phyloP scores from a whole-genome alignment of 1,140 invertebrate genomes.

The Brachionus asplanchnoidis region DNA sequence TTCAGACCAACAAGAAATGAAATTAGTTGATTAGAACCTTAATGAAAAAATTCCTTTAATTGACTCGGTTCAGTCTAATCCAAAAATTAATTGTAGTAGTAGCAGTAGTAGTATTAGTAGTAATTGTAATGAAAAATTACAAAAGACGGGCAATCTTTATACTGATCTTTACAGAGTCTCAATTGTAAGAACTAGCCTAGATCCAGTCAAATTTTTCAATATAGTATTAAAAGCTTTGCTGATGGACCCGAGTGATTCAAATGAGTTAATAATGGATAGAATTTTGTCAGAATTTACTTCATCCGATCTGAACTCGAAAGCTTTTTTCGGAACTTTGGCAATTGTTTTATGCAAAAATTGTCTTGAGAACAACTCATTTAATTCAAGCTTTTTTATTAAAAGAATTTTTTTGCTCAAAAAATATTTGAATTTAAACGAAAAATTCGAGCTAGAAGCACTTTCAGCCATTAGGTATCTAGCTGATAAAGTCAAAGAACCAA shows the following conservation, averaged over 20 bases:
- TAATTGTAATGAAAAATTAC: not conserved
- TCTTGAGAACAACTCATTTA: not conserved
- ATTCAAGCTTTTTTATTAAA: not conserved
- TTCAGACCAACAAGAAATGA: not conserved
- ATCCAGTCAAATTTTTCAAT: not conserved
- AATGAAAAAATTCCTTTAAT: not conserved
- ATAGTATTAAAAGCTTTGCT: not conserved
- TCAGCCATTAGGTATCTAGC: not conserved
- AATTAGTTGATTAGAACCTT: not conserved
- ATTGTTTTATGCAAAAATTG: not conserved
- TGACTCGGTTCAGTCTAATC: not conserved
- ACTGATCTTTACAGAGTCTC: not conserved
- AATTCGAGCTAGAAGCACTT: not conserved
- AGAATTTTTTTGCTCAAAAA: not conserved
- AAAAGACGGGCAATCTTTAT: not conserved
- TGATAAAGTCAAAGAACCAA: not conserved
- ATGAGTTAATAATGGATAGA: not conserved
- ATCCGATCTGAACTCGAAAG: not conserved
- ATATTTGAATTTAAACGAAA: not conserved
- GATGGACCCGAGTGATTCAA: not conserved
- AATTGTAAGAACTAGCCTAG: not conserved
- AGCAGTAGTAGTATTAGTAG: no score
- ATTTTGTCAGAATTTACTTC: not conserved
- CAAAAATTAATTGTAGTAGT: no score
- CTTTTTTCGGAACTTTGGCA: not conserved